Evolutionary conservation across 1,140 invertebrate genomes (phyloP), one percentile per base, ranked within the genome.

Genomic region (Drosophila micromelanica): DNA sequence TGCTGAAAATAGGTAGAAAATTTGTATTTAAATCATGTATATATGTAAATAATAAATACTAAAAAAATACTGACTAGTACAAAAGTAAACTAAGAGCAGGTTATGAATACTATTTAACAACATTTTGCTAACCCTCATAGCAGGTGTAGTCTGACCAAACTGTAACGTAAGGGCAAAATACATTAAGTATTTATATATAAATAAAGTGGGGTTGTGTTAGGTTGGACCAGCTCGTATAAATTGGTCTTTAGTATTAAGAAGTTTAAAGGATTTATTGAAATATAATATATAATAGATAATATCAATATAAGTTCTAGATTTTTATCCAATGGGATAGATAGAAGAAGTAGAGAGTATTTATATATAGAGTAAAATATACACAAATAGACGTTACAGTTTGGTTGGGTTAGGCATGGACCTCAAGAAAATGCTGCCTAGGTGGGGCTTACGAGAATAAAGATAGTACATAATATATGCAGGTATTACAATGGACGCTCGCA

Each of bases 1-100:
- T 89, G 84, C 85, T 89, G 85, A 90, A 90, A 90, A 90, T 87
- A 90, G 79, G 87, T 87, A 90, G 87, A 90, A 90, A 90, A 80
- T 90, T 76, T 57, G 56, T 69, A 80, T 80, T 90, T 84, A 90
- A 90, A 87, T 51, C 70, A 90, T 46, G 60, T 87, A 51, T 65
- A 54, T 68, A 61, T 72, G 42, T 64, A 78, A 73, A 71, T 62
- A 70, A 52, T 72, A 71, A 78, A 57, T 73, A 72, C 70, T 76
- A 82, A 70, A 55, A 17, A 54, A 54, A 43, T 68, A 15, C 42
- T 70, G 77, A 42, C 78, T 81, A 69, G 15, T 78, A 68, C 64
- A 76, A 61, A 61, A 69, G 38, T 61, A 60, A 74, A 69, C 38
- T 73, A 64, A 59, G 56, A 64, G 38, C 32, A 56, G 46, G 30